A percentile compares a stretch with the other conserved stretches of the same genome.
phyloP scores from a whole-genome alignment of 2,888 invertebrate genomes.

The Cerceris rybyensis region DNA sequence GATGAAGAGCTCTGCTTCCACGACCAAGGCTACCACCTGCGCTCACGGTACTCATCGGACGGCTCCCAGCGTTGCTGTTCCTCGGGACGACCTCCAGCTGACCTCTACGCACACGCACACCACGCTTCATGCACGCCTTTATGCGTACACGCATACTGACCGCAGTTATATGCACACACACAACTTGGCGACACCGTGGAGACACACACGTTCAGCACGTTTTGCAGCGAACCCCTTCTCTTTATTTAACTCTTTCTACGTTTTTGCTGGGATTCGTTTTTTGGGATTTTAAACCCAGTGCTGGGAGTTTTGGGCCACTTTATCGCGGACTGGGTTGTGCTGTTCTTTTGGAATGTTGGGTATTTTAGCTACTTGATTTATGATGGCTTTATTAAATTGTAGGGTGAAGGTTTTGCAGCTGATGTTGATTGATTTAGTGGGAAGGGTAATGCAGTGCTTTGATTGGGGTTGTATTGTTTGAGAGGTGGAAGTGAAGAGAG shows the following conservation, averaged over 20 bases:
- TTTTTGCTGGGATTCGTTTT: background rate
- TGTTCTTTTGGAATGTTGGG: too few species aligned
- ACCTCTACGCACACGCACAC: constrained; percentile 80
- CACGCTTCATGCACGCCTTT: constrained; percentile 78
- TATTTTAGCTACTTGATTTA: too few species aligned
- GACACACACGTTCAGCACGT: constrained; percentile 78
- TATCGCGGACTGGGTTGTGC: too few species aligned
- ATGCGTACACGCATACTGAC: constrained; percentile 63
- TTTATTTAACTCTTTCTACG: background rate
- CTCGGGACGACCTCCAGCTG: constrained; percentile 81
- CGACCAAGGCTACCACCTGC: constrained; percentile 79
- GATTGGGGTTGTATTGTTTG: too few species aligned
- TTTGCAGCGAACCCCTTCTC: constrained; percentile 65
- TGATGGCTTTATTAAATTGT: too few species aligned
- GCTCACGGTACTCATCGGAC: constrained; percentile 79
- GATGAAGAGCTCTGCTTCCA: constrained; percentile 74
- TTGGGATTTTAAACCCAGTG: too few species aligned
- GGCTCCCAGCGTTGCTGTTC: constrained; percentile 74
- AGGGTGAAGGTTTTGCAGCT: too few species aligned
- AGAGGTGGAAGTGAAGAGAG: too few species aligned
- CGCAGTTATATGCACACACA: constrained; percentile 62
- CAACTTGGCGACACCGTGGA: constrained; percentile 73
- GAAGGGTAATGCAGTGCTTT: too few species aligned
- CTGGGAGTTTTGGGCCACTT: background rate
- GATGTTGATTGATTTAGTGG: too few species aligned